A percentile compares a stretch with the other conserved stretches of the same genome.
Conservation (phyloP, 2,888 invertebrate species). For the Willowsia nigromaculata region DNA sequence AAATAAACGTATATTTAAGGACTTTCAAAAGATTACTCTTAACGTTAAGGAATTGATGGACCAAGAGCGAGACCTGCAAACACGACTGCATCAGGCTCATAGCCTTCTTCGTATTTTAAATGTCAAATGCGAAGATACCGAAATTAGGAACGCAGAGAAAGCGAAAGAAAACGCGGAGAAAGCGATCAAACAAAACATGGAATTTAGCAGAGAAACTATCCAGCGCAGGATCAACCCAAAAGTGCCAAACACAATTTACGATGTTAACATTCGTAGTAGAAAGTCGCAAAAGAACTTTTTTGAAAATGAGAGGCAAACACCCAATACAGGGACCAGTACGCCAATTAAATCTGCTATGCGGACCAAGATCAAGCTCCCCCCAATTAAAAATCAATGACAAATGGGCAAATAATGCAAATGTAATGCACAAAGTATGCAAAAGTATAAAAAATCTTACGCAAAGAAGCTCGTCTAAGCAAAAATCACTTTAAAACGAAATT, state of each 20-base stretch:
- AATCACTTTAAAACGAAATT: not conserved
- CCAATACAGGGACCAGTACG: not conserved
- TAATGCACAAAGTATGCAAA: too few species aligned
- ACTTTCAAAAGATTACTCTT: not conserved
- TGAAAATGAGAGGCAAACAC: not conserved
- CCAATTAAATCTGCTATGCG: too few species aligned
- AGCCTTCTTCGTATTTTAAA: not conserved
- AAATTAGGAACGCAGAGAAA: not conserved
- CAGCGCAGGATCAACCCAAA: not conserved
- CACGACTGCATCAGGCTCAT: constrained; percentile 6
- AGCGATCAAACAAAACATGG: not conserved
- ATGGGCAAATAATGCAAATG: too few species aligned
- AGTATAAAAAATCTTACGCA: too few species aligned
- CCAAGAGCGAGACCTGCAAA: not conserved
- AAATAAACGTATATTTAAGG: not conserved
- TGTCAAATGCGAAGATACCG: not conserved
- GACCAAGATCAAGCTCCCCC: too few species aligned
- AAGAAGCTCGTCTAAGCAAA: not conserved
- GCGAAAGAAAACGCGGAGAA: not conserved
- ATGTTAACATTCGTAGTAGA: not conserved
- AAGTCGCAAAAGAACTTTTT: not conserved
- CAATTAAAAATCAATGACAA: too few species aligned
- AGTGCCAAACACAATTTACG: not conserved
- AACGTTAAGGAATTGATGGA: not conserved
- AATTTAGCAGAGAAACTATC: not conserved